Conservation (phyloP, 1,140 invertebrate species). For the Heliothis subflexa region DNA sequence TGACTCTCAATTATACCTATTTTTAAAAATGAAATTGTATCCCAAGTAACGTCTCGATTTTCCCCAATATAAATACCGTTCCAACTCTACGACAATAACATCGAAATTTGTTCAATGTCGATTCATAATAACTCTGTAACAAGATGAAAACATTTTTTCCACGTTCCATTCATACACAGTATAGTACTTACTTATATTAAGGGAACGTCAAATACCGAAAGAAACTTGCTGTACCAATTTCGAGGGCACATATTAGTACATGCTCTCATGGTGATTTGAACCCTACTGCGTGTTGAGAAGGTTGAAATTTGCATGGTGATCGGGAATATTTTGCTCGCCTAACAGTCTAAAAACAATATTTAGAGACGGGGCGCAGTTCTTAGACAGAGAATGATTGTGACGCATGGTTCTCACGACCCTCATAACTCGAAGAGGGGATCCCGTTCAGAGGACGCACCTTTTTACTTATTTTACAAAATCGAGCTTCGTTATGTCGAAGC, state of each 20-base stretch:
- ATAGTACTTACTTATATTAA: conserved; percentile 45
- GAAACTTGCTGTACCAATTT: conserved; percentile 52
- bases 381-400: conserved; percentile 67
- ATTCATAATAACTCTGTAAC: conserved; percentile 19
- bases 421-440: conserved; percentile 59
- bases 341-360: conserved; percentile 64
- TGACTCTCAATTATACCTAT: too few species aligned
- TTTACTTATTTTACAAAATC: conserved; percentile 57
- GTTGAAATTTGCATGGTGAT: conserved; percentile 46
- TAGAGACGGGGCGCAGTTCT: conserved; percentile 57
- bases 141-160: conserved; percentile 40
- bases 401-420: conserved; percentile 62
- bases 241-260: conserved; percentile 28
- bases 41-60: too few species aligned
- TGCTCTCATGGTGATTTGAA: conserved; percentile 10
- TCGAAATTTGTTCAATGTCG: conserved; percentile 8
- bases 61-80: background rate
- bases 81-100: conserved; percentile 18
- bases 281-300: background rate
- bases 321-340: conserved; percentile 48
- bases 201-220: conserved; percentile 56
- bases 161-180: conserved; percentile 28
- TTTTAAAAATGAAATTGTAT: too few species aligned
- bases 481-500: conserved; percentile 49
- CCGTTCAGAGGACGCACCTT: conserved; percentile 55